Evolutionary conservation across 2,797 vertebrate species (phyloP).

Genomic region (Parauchenoglanis ngamensis): DNA sequence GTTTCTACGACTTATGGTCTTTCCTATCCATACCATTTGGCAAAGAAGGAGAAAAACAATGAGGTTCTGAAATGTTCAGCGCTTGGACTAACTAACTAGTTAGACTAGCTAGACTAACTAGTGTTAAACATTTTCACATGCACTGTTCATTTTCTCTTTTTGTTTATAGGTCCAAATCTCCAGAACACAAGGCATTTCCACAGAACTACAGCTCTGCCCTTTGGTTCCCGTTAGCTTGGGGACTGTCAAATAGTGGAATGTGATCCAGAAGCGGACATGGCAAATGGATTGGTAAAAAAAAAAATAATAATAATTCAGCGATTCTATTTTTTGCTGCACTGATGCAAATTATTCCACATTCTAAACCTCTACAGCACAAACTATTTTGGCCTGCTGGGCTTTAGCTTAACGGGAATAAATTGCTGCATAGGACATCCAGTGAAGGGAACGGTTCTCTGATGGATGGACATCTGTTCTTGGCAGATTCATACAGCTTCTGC

Average conservation of each 20-base stretch:
- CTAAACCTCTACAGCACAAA: neutral
- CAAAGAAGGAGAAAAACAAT: neutral
- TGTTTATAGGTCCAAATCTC: neutral
- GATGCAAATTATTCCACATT: neutral
- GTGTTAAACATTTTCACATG: no score
- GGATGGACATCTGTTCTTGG: neutral
- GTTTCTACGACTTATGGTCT: neutral
- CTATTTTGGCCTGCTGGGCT: neutral
- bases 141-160: neutral
- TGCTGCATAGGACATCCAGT: neutral
- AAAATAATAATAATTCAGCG: neutral
- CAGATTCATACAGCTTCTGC: neutral
- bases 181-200: neutral
- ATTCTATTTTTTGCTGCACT: neutral
- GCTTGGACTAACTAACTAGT: no score
- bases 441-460: neutral
- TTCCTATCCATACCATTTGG: neutral
- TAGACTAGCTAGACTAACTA: no score
- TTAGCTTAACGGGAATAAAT: neutral
- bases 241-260: neutral
- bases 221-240: neutral
- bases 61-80: neutral
- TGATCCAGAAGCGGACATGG: neutral
- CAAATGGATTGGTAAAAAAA: neutral
- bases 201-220: neutral